These are phyloP conservation scores for Heterodera schachtii DNA, from an alignment of 1,140 invertebrate genomes.

Conservation along the genomic window DNA sequence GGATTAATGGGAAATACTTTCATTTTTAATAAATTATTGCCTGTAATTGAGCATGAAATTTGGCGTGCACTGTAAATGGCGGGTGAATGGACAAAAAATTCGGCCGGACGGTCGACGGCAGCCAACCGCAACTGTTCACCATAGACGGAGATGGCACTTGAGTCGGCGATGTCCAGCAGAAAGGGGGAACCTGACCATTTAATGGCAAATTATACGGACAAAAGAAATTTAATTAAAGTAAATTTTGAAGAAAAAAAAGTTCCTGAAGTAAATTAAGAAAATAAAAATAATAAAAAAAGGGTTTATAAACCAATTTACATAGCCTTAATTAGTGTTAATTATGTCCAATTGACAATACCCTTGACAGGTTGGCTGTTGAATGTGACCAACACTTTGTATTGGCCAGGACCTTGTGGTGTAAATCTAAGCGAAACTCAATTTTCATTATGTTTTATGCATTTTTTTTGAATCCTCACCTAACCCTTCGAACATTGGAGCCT, in stretches of 20 bases:
- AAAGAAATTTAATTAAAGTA: too few relatives aligned
- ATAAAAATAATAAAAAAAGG: slow-evolving; percentile 7
- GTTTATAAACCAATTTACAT: background rate
- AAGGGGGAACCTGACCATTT: slow-evolving; percentile 70
- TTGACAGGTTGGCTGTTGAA: slow-evolving; percentile 94
- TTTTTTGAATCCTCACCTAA: background rate
- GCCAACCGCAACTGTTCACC: slow-evolving; percentile 75
- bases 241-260: background rate
- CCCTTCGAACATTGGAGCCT: slow-evolving; percentile 11
- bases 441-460: background rate
- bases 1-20: too few relatives aligned
- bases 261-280: background rate
- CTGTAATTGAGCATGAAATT: slow-evolving; percentile 23
- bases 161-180: slow-evolving; percentile 69
- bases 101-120: slow-evolving; percentile 72
- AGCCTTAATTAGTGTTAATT: background rate
- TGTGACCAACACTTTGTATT: slow-evolving; percentile 87
- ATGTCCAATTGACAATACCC: slow-evolving; percentile 41
- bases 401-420: slow-evolving; percentile 82
- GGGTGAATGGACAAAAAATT: slow-evolving; percentile 71
- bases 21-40: background rate
- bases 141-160: slow-evolving; percentile 68
- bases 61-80: slow-evolving; percentile 56
- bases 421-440: slow-evolving; percentile 68
- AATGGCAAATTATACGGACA: slow-evolving; percentile 19